These are phyloP conservation scores for Eupithecia inturbata DNA, from an alignment of 2,888 invertebrate genomes.

Conservation along the genomic window DNA sequence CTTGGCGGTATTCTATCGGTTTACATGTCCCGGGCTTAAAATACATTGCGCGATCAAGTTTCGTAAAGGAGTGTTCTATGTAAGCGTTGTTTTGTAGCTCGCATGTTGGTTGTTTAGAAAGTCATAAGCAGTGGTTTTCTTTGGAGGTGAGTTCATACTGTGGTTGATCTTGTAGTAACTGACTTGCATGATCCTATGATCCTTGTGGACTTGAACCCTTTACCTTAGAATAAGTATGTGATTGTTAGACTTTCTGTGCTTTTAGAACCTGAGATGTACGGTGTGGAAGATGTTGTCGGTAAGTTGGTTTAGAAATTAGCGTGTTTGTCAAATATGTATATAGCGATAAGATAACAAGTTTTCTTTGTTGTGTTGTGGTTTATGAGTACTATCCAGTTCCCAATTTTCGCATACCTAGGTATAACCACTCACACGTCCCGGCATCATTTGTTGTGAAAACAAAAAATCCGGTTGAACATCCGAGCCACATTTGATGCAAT, in stretches of 20 bases:
- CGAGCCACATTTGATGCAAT: too few relatives aligned
- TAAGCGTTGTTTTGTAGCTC: conserved; percentile 70
- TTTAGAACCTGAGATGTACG: conserved; percentile 31
- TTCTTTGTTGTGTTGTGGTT: not conserved
- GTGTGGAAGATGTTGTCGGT: conserved; percentile 29
- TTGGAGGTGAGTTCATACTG: conserved; percentile 73
- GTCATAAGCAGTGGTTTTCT: conserved; percentile 65
- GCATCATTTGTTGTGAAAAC: too few relatives aligned
- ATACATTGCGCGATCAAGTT: conserved; percentile 58
- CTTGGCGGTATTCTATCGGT: conserved; percentile 58
- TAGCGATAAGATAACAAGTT: not conserved
- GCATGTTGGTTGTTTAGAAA: conserved; percentile 80
- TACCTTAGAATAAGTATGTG: conserved; percentile 31
- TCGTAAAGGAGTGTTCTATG: conserved; percentile 74
- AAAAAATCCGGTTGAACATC: too few relatives aligned
- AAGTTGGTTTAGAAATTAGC: conserved; percentile 21
- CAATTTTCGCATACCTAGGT: not conserved
- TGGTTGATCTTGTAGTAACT: conserved; percentile 71
- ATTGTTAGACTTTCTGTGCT: conserved; percentile 28
- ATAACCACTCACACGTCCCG: too few relatives aligned
- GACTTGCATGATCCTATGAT: conserved; percentile 51
- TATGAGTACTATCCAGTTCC: not conserved
- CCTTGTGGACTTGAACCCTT: conserved; percentile 33
- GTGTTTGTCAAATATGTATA: not conserved
- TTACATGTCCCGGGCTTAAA: conserved; percentile 54